Evolutionary conservation across 2,797 vertebrate genomes (phyloP).

Genomic region (Ciconia nigra): DNA sequence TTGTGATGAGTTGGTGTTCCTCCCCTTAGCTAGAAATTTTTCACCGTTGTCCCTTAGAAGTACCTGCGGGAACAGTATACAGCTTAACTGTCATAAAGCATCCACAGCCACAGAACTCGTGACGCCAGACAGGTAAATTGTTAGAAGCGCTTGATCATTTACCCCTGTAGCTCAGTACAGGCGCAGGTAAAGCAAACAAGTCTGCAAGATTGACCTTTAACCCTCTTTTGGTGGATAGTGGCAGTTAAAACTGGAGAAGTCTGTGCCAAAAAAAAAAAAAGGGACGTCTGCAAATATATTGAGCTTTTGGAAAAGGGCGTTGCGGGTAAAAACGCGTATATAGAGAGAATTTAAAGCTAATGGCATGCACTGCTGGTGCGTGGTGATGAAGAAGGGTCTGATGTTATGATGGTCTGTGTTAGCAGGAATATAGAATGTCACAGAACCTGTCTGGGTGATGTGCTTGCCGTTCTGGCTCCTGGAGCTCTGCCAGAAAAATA

Average conservation of each 20-base stretch:
- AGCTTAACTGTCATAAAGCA: background rate
- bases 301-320: background rate
- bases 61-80: background rate
- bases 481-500: background rate
- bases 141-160: background rate
- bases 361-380: background rate
- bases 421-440: background rate
- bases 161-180: background rate
- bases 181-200: background rate
- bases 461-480: background rate
- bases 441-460: constrained; percentile 6
- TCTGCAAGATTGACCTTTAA: background rate
- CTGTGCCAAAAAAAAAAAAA: background rate
- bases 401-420: background rate
- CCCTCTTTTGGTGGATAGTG: background rate
- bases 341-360: background rate
- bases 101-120: rapidly evolving
- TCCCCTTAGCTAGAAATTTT: background rate
- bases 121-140: background rate
- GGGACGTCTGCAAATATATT: background rate
- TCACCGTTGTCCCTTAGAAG: background rate
- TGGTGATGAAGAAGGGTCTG: background rate
- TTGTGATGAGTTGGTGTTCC: background rate
- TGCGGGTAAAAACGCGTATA: background rate
- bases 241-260: background rate